A percentile compares a stretch with the other conserved stretches of the same genome.
Conservation (phyloP, 1,140 invertebrate species). For the Philopotamus ludificatus region DNA sequence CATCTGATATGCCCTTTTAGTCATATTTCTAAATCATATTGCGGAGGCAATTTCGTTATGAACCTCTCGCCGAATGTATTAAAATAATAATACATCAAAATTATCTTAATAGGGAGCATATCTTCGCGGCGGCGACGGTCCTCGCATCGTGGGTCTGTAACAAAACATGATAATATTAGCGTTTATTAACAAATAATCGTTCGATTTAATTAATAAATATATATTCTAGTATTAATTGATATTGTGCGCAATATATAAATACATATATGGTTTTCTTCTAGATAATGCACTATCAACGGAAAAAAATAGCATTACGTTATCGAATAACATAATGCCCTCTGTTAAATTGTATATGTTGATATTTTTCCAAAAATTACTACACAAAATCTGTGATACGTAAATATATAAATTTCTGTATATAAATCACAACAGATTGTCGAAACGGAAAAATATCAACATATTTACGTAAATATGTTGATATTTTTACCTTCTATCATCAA, state of each 20-base stretch:
- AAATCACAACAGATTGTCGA: slow-evolving; percentile 7
- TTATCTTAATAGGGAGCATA: slow-evolving; percentile 79
- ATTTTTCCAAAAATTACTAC: slow-evolving; percentile 19
- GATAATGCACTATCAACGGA: no score
- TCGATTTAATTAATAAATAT: background rate
- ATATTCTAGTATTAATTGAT: background rate
- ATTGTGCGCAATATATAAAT: background rate
- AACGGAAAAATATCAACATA: slow-evolving; percentile 32
- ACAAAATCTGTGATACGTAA: no score
- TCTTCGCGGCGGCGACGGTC: slow-evolving; percentile 73
- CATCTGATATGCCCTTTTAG: no score
- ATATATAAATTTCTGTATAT: slow-evolving; percentile 17
- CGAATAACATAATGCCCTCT: slow-evolving; percentile 8
- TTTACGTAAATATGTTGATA: slow-evolving; percentile 34
- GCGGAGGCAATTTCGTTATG: no score
- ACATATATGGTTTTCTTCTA: no score
- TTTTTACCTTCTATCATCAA: slow-evolving; percentile 78
- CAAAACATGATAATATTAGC: slow-evolving; percentile 46
- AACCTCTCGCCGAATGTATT: no score
- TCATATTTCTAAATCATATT: no score
- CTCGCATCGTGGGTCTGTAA: slow-evolving; percentile 68
- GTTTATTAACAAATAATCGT: background rate
- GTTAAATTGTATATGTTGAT: slow-evolving; percentile 24
- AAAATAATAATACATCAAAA: no score
- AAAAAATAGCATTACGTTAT: slow-evolving; percentile 19